Base-by-base conservation (phyloP, 1,140 invertebrate species). In the Heliconius hewitsoni region DNA sequence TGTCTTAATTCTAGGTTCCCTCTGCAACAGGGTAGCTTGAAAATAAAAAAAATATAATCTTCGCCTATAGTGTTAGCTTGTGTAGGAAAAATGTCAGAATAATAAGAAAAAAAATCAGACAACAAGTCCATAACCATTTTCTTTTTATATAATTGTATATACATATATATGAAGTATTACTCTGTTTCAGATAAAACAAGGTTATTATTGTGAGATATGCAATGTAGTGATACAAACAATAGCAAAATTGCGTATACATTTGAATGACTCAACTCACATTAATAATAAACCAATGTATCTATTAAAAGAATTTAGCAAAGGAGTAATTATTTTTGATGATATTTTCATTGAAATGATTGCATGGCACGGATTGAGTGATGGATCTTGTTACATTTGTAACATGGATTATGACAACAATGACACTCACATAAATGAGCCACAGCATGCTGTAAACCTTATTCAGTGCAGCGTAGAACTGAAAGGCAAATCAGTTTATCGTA, bases 121-220 rank as follows among this genome's bases (percentile, higher is more conserved):
- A 23, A 23, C 23, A 23, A 23, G 23, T 23, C 42, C 42, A 16
- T 5, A 46, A 46, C 42, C 34, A 37, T 6, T 37, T 37, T 37
- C 34, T 37, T 37, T 37, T 6, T 37, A 37, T 37, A 1, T 37
- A 37, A 37, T 34, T 34, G 30, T 34, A 34, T 34, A 34, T 37
- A 34, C 6, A 8, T 34, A 46, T 46, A 46, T 46, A 13, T 46
- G 13, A 46, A 37, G 0, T 37, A 37, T 37, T 8, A 46, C 13
- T 46, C 27, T 66, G 34, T 78, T 86, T 77, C 37, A 89, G 89
- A 83, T 90, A 18, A 82, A 83, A 76, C 74, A 66, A 34, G 87
- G 89, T 16, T 90, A 90, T 73, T 89, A 85, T 55, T 90, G 89
- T 71, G 87, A 86, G 76, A 84, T 81, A 39, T 90, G 89, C 79